Base-by-base conservation (phyloP, 2,113 vertebrate genomes). In the Struthidea cinerea region DNA sequence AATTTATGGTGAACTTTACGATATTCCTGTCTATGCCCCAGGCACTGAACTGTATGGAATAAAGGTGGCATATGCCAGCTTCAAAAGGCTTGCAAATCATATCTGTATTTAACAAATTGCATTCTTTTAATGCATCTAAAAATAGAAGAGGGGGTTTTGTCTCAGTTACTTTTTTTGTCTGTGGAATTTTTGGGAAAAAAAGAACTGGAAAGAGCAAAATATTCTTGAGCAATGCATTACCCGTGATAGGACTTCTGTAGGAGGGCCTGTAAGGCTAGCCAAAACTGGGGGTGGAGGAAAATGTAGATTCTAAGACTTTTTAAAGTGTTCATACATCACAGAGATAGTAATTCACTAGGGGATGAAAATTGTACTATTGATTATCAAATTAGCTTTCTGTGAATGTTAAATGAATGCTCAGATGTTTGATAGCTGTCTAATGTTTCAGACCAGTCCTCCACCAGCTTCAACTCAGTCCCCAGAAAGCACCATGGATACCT, bases 401-500 rank as follows among this genome's bases (percentile, higher is more conserved):
- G 56, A 68, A 24, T 35, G 17, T 28, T 64, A 49, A 84, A 53
- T 87, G 52, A 33, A 35, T 57, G 33, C 32, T 46, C 27, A 42
- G 74, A 27, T 26, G 22, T 86, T 69, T 87, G 63, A 86, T 32
- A 75, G 27, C 46, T 70, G 5, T 93, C 83, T 91, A 63, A 26
- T 1, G 1, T 98, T 97, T 92, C 98, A 99, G 98, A 98, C 97
- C 79, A 97, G 90, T 35, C 97, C 98, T n/a, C 91, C 49, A 11
- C 96, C 98, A 39, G 96, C 94, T 73, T 97, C 97, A 46, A 81
- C 95, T 26, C 98, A 97, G 90, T 97, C 98, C 39, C 96, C 98
- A 3, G 98, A 98, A 74, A 97, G 98, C 93, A 94, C 97, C 2
- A 95, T 97, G 77, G 98, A 99, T 16, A 84, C 96, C 60, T 97